Base-by-base conservation (phyloP, 2,113 vertebrate species). In the Scophthalmus maximus region DNA sequence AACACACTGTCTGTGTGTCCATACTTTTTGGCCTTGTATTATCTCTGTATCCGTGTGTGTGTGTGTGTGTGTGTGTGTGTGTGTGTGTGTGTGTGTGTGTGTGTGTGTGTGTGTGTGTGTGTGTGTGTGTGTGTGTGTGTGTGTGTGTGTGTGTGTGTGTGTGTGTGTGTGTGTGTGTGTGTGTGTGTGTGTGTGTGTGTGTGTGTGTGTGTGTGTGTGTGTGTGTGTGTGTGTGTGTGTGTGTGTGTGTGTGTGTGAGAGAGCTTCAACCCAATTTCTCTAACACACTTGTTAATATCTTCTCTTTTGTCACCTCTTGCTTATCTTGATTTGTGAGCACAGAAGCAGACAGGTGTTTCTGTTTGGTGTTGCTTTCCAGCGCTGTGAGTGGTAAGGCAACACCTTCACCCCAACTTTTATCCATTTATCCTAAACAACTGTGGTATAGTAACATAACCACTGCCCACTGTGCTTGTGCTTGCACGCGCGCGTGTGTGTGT, bases 341-440 rank as follows among this genome's bases (percentile, higher is more conserved):
- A 76, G 80, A 60, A 68, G 74, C 68, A 40, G 84, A 87, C 90
- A 87, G 83, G 83, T 87, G 87, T 79, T 85, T 80, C 58, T 52
- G 72, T 30, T 72, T 61, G 53, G 67, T 81, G 73, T 74, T 73
- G 57, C 75, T 83, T 78, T 75, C 73, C 77, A 74, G 69, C 82
- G 38, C 76, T 18, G 57, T 79, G 67, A 77, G 81, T 69, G 81
- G 90, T 89, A 91, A 92, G 83, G 36, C 76, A 90, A 91, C 81
- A 84, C 89, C 81, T 77, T 78, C 68, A 72, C 22, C 74, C 81
- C 78, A 75, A 81, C 72, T 77, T 87, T 71, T 73, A 83, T 83
- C 81, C 73, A 70, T 85, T 89, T 87, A 81, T 71, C 83, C 83
- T 51, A 80, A 85, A 79, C 86, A 90, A 93, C 85, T 92, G 90